Base-by-base conservation (phyloP, 2,797 vertebrate genomes). In the Knipowitschia caucasica region DNA sequence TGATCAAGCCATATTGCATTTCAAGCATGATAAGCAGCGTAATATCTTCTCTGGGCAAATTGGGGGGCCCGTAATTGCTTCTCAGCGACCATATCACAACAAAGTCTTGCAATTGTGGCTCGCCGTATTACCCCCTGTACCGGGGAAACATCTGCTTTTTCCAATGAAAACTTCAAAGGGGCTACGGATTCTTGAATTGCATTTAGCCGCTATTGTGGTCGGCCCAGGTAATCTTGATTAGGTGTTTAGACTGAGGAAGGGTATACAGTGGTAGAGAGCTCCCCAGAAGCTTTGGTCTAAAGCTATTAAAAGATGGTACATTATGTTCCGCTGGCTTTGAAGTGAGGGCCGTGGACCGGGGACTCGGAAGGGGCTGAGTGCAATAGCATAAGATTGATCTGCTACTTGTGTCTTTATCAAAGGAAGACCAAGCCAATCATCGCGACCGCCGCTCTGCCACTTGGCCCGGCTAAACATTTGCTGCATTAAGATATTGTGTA, bases 261-360 rank as follows among this genome's bases (percentile, higher is more conserved):
- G 92, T 92, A 86, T 92, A 89, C 94, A 93, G 93, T 94, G 91
- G 87, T 89, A 89, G 81, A 92, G 90, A 93, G 92, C 88, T 83
- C 78, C 93, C 92, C 88, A 90, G 92, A 44, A 95, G 95, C 94
- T 93, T 92, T 92, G 92, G 92, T 96, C 95, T 94, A 95, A 93
- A 95, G 95, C 96, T 97, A 98, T 99, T 99, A 98, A 98, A 96
- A 98, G 95, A 98, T 95, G 95, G 95, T 97, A 97, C 95, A 98
- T 99, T 98, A 95, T 98, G 95, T 96, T 93, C 92, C 94, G 83
- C 91, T 91, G 83, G 92, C 96, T 99, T 99, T 99, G 96, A 99
- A 98, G 96, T 98, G 88, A 95, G 91, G 92, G 92, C 89, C 92
- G 87, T 46, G 90, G 89, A 93, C 86, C 91, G 93, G 93, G 90